Conservation (phyloP, 2,113 vertebrate species). For the Coryphaenoides rupestris region DNA sequence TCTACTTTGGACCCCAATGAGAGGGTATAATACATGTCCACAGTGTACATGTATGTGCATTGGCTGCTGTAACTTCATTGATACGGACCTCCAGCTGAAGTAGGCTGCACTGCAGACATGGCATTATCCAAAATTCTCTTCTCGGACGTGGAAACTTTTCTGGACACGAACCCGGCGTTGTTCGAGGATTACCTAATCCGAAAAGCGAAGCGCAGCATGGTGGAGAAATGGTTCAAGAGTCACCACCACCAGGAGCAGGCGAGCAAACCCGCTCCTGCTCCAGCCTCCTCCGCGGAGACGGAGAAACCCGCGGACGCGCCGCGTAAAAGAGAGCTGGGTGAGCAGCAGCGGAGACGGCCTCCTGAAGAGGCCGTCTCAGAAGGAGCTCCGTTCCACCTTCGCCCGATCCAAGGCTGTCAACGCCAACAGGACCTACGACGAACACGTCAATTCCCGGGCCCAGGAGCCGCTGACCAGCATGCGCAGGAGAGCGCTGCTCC, state of each 20-base stretch:
- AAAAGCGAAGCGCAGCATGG: slow-evolving; percentile 83
- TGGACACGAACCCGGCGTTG: slow-evolving; percentile 89
- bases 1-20: slow-evolving; percentile 27
- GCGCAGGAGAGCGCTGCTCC: slow-evolving; percentile 86
- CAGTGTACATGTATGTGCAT: slow-evolving; percentile 10
- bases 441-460: slow-evolving; percentile 86
- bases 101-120: slow-evolving; percentile 70
- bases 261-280: slow-evolving; percentile 42
- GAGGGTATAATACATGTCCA: slow-evolving; percentile 59
- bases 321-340: slow-evolving; percentile 73
- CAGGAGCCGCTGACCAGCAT: slow-evolving; percentile 93
- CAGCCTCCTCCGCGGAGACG: slow-evolving; percentile 38
- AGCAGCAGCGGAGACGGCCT: slow-evolving; percentile 75
- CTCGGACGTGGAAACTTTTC: slow-evolving; percentile 94
- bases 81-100: slow-evolving; percentile 42
- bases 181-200: slow-evolving; percentile 87
- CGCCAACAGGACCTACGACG: slow-evolving; percentile 93
- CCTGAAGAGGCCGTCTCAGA: slow-evolving; percentile 87
- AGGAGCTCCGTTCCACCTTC: slow-evolving; percentile 93
- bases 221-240: slow-evolving; percentile 90
- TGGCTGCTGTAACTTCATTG: slow-evolving; percentile 45
- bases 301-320: slow-evolving; percentile 55
- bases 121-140: slow-evolving; percentile 80
- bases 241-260: too few relatives aligned
- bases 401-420: slow-evolving; percentile 94